Conservation (phyloP, 1,140 invertebrate genomes). For the Lepidurus packardi region DNA sequence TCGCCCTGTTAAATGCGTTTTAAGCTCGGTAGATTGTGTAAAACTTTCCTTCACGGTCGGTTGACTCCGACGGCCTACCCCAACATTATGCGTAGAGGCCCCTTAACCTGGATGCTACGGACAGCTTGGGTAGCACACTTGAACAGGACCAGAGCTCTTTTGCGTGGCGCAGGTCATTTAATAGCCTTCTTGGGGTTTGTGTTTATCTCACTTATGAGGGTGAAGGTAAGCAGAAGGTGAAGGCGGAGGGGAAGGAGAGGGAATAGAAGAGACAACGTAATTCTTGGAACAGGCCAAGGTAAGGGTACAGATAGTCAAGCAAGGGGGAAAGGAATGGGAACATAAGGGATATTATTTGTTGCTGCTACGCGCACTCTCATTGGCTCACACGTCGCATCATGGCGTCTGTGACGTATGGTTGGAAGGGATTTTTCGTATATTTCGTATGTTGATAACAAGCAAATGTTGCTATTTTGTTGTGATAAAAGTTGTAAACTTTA, state of each 20-base stretch:
- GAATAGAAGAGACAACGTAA: not conserved
- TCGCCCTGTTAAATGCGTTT: no score
- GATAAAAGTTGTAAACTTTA: no score
- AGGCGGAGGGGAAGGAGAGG: not conserved
- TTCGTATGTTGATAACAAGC: no score
- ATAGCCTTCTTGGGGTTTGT: not conserved
- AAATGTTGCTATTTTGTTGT: not conserved
- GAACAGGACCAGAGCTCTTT: not conserved
- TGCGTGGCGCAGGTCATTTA: not conserved
- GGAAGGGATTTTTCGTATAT: no score
- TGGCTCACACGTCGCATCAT: not conserved
- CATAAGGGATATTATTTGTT: no score
- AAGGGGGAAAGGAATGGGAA: not conserved
- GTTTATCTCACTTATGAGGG: not conserved
- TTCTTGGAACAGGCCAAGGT: conserved; percentile 3
- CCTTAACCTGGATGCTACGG: not conserved
- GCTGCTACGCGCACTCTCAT: not conserved
- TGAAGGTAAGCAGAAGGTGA: not conserved
- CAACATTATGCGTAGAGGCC: not conserved
- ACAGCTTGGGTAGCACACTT: not conserved
- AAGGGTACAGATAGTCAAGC: not conserved
- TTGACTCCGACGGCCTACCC: not conserved
- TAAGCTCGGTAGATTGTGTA: no score
- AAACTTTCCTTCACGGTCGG: no score
- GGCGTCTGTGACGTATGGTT: not conserved